These are phyloP conservation scores for Lamellibrachia luymesi DNA, from an alignment of 1,140 invertebrate species.

Conservation along the genomic window DNA sequence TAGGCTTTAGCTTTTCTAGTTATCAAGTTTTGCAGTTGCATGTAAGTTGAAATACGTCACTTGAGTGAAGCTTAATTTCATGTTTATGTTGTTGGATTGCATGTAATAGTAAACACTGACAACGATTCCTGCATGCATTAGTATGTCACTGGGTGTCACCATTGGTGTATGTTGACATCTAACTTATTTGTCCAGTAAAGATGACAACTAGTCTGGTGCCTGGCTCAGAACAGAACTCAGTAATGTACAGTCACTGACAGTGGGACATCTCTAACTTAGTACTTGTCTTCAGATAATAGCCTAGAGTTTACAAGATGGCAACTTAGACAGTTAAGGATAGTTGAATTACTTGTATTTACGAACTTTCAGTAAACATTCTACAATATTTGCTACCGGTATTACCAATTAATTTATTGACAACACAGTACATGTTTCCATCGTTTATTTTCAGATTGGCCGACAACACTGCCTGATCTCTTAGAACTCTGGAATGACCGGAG, in stretches of 20 bases:
- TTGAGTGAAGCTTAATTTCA: no score
- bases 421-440: not conserved
- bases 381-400: not conserved
- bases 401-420: not conserved
- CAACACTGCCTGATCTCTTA: not conserved
- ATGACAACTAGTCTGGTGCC: not conserved
- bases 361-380: not conserved
- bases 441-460: not conserved
- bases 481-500: not conserved
- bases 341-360: not conserved
- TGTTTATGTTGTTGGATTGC: not conserved
- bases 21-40: not conserved
- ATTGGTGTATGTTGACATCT: not conserved
- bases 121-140: not conserved
- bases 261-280: not conserved
- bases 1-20: not conserved
- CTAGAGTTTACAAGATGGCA: no score
- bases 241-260: not conserved
- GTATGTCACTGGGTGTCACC: not conserved
- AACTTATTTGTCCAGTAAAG: not conserved
- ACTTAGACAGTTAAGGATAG: not conserved
- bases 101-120: not conserved
- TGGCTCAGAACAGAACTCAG: not conserved
- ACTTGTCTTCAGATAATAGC: not conserved
- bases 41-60: no score